Conservation (phyloP, 2,797 vertebrate genomes). For the Halcyon chelicuti region DNA sequence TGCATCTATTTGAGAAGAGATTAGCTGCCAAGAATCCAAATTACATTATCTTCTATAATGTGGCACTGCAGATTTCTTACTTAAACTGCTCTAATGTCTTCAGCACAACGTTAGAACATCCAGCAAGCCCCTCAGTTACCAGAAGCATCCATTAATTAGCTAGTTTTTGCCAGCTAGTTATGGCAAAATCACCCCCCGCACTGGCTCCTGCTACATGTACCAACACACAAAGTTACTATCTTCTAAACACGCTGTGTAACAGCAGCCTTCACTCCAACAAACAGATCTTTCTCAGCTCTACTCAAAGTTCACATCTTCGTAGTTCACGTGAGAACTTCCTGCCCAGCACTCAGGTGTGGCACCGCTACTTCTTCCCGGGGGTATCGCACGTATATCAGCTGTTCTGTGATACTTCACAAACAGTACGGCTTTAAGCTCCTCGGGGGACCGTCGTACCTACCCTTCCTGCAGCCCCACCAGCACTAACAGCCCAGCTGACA, state of each 20-base stretch:
- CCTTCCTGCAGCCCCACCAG: too few species aligned
- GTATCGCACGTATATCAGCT: fast-evolving
- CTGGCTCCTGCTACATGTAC: not conserved
- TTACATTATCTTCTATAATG: not conserved
- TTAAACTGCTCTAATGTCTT: not conserved
- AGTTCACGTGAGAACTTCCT: not conserved
- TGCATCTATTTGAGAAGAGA: not conserved
- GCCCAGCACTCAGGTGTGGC: fast-evolving
- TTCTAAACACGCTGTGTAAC: too few species aligned
- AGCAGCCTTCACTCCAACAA: not conserved
- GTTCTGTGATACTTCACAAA: fast-evolving
- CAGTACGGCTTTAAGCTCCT: fast-evolving
- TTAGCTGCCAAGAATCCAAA: not conserved
- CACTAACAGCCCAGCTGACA: not conserved
- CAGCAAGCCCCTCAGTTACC: not conserved
- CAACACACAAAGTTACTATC: not conserved
- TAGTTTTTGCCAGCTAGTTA: too few species aligned
- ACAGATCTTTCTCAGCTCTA: fast-evolving
- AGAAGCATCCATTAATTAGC: not conserved
- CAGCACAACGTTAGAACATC: not conserved
- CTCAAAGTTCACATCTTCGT: fast-evolving
- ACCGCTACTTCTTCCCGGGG: fast-evolving
- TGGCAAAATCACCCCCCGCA: fast-evolving
- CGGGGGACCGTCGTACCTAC: fast-evolving
- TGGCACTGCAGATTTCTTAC: not conserved